Percentiles rank a stretch among this genome's conserved stretches.
Evolutionary conservation across 2,888 invertebrate genomes (phyloP).

Genomic region (Drosophila kanekoi): DNA sequence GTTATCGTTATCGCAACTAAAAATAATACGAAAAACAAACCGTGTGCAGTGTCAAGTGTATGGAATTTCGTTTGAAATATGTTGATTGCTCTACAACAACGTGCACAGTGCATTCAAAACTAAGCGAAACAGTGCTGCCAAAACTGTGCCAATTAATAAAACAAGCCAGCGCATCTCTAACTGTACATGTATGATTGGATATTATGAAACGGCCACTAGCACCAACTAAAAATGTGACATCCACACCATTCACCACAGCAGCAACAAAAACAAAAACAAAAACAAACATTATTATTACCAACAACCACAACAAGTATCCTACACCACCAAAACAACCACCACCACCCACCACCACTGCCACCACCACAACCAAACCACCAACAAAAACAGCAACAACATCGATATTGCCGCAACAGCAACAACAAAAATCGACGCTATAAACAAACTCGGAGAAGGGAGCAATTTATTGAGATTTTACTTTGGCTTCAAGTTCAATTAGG

Average conservation of each 20-base stretch:
- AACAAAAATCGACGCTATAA: conserved; percentile 35
- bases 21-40: background rate
- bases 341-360: conserved; percentile 21
- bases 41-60: conserved; percentile 51
- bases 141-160: conserved; percentile 39
- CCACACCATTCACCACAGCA: conserved; percentile 68
- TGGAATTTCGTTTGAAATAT: conserved; percentile 17
- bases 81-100: background rate
- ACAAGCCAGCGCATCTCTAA: conserved; percentile 54
- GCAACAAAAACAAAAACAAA: conserved; percentile 38
- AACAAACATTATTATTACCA: conserved; percentile 30
- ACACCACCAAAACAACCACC: conserved; percentile 58
- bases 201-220: conserved; percentile 38
- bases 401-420: conserved; percentile 41
- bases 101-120: conserved; percentile 60
- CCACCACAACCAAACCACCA: conserved; percentile 25
- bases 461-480: conserved; percentile 54
- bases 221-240: conserved; percentile 39
- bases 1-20: conserved; percentile 38
- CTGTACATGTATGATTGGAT: conserved; percentile 62
- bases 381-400: conserved; percentile 50
- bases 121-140: conserved; percentile 52
- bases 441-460: conserved; percentile 63
- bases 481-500: conserved; percentile 26
- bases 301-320: conserved; percentile 52